These are phyloP conservation scores for Lepidochitona cinerea DNA, from an alignment of 2,888 invertebrate species.

Conservation along the genomic window DNA sequence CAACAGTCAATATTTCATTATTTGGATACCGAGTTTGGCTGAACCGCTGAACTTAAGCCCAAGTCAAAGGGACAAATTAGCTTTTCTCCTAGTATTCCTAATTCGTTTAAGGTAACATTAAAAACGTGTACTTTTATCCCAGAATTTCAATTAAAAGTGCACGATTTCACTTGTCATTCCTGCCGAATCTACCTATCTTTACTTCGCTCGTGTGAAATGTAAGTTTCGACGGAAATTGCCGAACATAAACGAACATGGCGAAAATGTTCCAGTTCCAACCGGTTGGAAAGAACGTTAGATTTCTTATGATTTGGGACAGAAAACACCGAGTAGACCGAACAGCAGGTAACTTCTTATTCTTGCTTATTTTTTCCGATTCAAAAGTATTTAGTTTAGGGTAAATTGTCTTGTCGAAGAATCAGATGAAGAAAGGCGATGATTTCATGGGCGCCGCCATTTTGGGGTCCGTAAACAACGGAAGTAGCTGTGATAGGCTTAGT, in stretches of 20 bases:
- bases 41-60: too few species aligned
- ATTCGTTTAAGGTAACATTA: too few species aligned
- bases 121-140: too few species aligned
- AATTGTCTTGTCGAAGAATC: neutral
- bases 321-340: constrained; percentile 6
- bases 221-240: constrained; percentile 57
- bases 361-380: neutral
- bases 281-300: constrained; percentile 60
- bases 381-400: neutral
- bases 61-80: too few species aligned
- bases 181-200: too few species aligned
- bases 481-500: constrained; percentile 24
- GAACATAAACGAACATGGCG: constrained; percentile 57
- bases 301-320: constrained; percentile 27
- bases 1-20: too few species aligned
- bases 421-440: constrained; percentile 9
- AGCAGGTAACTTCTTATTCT: neutral
- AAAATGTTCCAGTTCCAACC: constrained; percentile 69
- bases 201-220: too few species aligned
- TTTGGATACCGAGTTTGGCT: too few species aligned
- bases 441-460: constrained; percentile 65
- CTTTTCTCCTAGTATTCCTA: too few species aligned
- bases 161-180: too few species aligned
- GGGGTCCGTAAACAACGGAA: constrained; percentile 53
- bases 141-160: too few species aligned